Evolutionary conservation across 2,113 vertebrate species (phyloP), one percentile per base, ranked within the genome.

Genomic region (Lynx canadensis): DNA sequence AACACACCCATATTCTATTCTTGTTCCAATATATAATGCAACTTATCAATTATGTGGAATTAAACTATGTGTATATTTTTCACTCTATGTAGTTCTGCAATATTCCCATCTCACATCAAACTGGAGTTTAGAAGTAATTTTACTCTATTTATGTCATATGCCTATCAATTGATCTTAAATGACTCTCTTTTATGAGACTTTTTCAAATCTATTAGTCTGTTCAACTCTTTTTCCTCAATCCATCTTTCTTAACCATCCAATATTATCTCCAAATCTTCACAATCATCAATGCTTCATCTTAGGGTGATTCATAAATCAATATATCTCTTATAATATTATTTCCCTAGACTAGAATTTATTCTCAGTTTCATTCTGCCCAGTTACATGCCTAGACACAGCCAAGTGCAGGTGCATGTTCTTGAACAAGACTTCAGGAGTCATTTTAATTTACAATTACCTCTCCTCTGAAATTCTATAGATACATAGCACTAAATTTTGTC

Each of bases 391-490:
- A 65, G 50, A 85, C 15, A 65, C 4, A 83, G 25, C 2, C 27
- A 55, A 84, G 8, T 15, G 31, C 19, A 66, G 3, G 31, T 33
- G 11, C 5, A 48, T 33, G 60, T 93, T 79, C 50, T 69, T 21
- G 21, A 55, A 65, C 7, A n/a, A 69, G n/a, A 1, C 3, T 50
- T 87, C n/a, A 45, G 27, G 31, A 57, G 4, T 52, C n/a, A 19
- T 10, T 66, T n/a, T 13, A 36, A 33, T 19, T 63, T 45, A 33
- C 7, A 92, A 94, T 69, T 33, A 63, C 38, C 0, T 18, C 4
- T 79, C 29, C 31, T 25, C 60, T 88, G n/a, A 91, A 95, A 97
- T n/a, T 27, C 27, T 63, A 31, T 36, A 18, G n/a, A 52, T 13
- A 25, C n/a, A 74, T 68, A 57, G 18, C 25, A 93, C 29, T 95